phyloP scores from a whole-genome alignment of 2,797 vertebrate species.

The Brotogeris chrysoptera region DNA sequence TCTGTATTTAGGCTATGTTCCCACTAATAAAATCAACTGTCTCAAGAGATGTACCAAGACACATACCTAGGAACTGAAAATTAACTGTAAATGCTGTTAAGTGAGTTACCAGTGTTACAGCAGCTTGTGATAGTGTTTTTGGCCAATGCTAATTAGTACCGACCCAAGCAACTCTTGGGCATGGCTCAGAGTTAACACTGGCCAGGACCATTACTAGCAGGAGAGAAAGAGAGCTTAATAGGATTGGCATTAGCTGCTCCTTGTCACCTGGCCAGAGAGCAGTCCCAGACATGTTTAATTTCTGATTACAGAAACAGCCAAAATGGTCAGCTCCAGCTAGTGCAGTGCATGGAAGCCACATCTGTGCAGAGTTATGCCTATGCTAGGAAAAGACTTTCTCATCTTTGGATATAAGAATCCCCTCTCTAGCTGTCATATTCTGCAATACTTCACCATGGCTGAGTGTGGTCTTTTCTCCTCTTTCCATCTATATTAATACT shows the following conservation, averaged over 20 bases:
- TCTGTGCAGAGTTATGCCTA: neutral
- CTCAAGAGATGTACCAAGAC: neutral
- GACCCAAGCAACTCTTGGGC: neutral
- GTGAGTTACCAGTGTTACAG: neutral
- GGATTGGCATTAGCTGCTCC: slow-evolving; percentile 1
- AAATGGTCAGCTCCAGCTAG: neutral
- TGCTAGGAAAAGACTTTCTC: neutral
- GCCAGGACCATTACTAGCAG: neutral
- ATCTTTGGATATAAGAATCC: neutral
- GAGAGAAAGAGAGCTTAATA: slow-evolving; percentile 9
- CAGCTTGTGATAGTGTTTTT: neutral
- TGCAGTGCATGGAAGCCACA: neutral
- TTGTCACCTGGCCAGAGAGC: slow-evolving; percentile 26
- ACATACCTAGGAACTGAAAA: neutral
- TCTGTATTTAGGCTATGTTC: neutral
- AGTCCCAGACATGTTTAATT: slow-evolving; percentile 2
- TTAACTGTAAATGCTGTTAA: neutral
- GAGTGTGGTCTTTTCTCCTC: neutral
- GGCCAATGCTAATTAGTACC: neutral
- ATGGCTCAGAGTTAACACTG: neutral
- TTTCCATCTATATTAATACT: neutral
- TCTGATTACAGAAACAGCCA: neutral
- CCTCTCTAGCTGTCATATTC: neutral
- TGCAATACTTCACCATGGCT: neutral
- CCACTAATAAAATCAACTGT: neutral